Base-by-base conservation (phyloP, 2,888 invertebrate species). In the Autographa gamma region DNA sequence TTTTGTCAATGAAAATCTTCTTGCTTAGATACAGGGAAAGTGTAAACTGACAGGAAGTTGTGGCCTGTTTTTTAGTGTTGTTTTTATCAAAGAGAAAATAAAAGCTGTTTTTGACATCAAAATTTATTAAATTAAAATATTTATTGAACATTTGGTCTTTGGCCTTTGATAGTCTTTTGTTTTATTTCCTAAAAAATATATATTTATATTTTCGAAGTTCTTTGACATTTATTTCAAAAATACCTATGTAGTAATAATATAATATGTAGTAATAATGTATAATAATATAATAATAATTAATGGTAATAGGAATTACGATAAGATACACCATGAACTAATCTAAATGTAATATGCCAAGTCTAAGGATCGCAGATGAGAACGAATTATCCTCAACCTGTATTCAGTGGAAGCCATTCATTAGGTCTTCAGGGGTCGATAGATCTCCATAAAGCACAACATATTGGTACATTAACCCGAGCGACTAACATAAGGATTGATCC, bases 401-500 rank as follows among this genome's bases (percentile, higher is more conserved):
- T 48, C 48, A 16, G 16, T n/a, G 48, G n/a, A 48, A n/a, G 48
- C 48, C 14, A 48, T 48, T 48, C 48, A 56, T 56, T 56, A 25
- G 11, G 25, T 56, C 54, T 56, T 56, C 54, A 56, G 54, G 13
- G 54, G 54, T 25, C 54, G 25, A 19, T 56, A 56, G 54, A 56
- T 56, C 54, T 56, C 25, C 54, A 56, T 56, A 19, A 56, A 56
- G 54, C 54, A 56, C 11, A 56, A 56, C 54, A 56, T 56, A 56
- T 56, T 56, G 54, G 54, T 56, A 56, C 19, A 56, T 56, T 54
- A 25, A 19, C 54, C 25, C 19, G 13, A 13, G 25, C 13, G 54
- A 56, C 25, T 25, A 56, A 25, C 54, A 19, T 13, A 25, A 25
- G 19, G 54, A 56, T 56, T 56, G 9, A 48, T 1, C 6, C 38